Conservation (phyloP, 2,888 invertebrate genomes). For the Griposia aprilina region DNA sequence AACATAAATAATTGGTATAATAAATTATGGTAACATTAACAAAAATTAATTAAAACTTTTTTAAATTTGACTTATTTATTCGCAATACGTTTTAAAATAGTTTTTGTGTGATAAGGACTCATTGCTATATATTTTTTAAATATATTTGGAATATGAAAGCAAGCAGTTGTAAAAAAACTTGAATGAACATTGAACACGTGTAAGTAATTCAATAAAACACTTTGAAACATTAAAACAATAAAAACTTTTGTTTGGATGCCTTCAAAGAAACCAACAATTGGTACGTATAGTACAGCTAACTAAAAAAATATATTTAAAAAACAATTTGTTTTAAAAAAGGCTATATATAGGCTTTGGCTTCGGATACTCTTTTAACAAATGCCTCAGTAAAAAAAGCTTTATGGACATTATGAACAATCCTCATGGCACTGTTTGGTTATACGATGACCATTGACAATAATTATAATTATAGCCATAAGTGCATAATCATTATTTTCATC, state of each 20-base stretch:
- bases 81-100: neutral
- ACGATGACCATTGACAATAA: neutral
- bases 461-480: neutral
- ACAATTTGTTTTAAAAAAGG: neutral
- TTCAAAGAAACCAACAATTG: neutral
- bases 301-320: no score
- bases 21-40: conserved; percentile 24
- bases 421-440: neutral
- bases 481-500: neutral
- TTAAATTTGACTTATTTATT: neutral
- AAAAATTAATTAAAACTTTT: conserved; percentile 1
- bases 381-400: neutral
- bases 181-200: conserved; percentile 12
- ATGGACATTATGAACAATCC: no score
- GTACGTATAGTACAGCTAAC: conserved; percentile 29
- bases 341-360: neutral
- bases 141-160: neutral
- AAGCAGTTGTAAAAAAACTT: conserved; percentile 16
- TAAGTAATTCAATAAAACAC: neutral
- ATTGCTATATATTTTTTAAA: no score
- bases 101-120: neutral
- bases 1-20: conserved; percentile 20
- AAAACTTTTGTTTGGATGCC: neutral
- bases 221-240: neutral
- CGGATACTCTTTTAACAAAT: neutral